Percentiles rank a stretch among this genome's conserved stretches.
These are phyloP conservation scores for Coccyzus lansbergi DNA, from an alignment of 2,797 vertebrate species.

Conservation along the genomic window DNA sequence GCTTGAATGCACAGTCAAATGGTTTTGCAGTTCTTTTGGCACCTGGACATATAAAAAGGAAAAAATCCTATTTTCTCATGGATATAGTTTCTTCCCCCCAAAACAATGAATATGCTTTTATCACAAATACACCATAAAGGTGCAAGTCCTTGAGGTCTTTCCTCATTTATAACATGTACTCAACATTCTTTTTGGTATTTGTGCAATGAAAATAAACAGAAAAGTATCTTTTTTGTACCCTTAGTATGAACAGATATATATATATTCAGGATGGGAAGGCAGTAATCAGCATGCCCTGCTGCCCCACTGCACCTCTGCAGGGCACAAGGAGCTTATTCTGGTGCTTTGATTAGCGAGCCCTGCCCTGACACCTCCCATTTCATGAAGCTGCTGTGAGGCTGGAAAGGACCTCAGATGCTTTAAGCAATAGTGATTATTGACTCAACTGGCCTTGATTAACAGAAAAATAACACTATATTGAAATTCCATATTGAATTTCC, in stretches of 20 bases:
- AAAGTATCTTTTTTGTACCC: background rate
- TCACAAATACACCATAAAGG: background rate
- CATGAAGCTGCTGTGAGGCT: background rate
- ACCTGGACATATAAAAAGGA: background rate
- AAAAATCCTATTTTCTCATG: background rate
- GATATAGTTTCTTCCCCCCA: background rate
- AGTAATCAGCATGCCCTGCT: background rate
- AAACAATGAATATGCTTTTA: background rate
- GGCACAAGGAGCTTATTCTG: background rate
- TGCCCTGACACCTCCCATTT: background rate
- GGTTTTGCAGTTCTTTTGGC: background rate
- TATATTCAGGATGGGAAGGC: background rate
- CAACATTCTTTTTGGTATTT: background rate
- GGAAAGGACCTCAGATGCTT: background rate
- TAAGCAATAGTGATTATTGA: background rate
- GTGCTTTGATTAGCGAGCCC: fast-evolving
- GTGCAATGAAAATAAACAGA: background rate
- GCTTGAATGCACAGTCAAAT: background rate
- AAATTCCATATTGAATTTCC: background rate
- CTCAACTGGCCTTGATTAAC: background rate
- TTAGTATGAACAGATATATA: fast-evolving
- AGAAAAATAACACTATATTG: background rate
- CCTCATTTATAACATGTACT: background rate
- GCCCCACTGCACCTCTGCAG: background rate
- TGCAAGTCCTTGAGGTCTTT: background rate